Evolutionary conservation across 1,140 invertebrate genomes (phyloP).

Genomic region (Tetramorium simillimum): DNA sequence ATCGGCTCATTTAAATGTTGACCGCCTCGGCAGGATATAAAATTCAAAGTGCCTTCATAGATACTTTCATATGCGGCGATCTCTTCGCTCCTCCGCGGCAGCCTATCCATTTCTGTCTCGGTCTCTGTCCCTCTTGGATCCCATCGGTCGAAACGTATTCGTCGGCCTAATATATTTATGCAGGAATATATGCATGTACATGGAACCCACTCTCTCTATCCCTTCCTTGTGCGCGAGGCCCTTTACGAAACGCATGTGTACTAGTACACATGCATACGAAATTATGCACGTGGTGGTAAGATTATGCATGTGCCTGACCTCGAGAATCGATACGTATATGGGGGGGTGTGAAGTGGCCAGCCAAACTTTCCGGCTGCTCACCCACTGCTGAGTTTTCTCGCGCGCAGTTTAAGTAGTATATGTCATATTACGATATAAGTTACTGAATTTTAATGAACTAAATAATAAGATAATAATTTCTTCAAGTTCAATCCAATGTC

Average conservation of each 20-base stretch:
- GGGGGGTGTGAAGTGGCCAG: conserved; percentile 33
- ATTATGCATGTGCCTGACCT: conserved; percentile 55
- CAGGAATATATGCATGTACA: conserved; percentile 81
- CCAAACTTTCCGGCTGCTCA: conserved; percentile 59
- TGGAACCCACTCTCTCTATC: conserved; percentile 59
- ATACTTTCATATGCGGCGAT: conserved; percentile 80
- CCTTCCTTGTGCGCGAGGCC: conserved; percentile 30
- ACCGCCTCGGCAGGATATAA: conserved; percentile 78
- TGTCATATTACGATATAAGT: background rate
- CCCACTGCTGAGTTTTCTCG: conserved; percentile 26
- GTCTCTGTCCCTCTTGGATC: conserved; percentile 18
- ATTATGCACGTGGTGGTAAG: conserved; percentile 65
- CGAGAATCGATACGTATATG: conserved; percentile 57
- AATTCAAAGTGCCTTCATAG: conserved; percentile 81
- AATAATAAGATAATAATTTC: background rate
- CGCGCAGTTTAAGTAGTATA: background rate
- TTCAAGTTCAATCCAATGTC: background rate
- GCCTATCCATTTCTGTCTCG: conserved; percentile 46
- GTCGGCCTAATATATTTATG: conserved; percentile 80
- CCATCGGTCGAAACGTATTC: conserved; percentile 71
- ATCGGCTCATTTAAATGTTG: conserved; percentile 82
- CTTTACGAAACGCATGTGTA: conserved; percentile 25
- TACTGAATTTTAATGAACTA: background rate
- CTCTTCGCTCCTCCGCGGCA: conserved; percentile 52
- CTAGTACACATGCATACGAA: conserved; percentile 54